A percentile compares a stretch with the other conserved stretches of the same genome.
Evolutionary conservation across 2,888 invertebrate genomes (phyloP).

Genomic region (Cephus nigrinus): DNA sequence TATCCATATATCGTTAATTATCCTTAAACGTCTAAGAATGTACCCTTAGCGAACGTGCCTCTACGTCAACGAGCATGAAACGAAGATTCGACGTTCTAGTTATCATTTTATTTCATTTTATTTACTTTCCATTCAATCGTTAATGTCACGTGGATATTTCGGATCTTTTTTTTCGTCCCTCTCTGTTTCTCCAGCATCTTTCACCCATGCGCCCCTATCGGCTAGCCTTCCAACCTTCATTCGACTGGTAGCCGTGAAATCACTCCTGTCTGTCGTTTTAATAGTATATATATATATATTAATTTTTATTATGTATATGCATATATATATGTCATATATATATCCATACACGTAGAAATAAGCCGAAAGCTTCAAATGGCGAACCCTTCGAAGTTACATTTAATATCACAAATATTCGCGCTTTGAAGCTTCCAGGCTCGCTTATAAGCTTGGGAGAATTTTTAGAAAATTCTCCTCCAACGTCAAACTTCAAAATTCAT

Average conservation of each 20-base stretch:
- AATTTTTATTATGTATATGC: background rate
- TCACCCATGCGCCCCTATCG: background rate
- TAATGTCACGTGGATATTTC: background rate
- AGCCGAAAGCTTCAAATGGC: constrained; percentile 3
- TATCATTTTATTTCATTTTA: constrained; percentile 5
- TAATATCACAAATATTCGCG: constrained; percentile 34
- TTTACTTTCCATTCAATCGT: background rate
- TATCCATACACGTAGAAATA: background rate
- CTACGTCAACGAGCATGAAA: background rate
- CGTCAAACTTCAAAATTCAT: background rate
- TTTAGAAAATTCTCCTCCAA: background rate
- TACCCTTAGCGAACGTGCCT: constrained; percentile 7
- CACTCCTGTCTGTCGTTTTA: background rate
- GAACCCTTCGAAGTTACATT: constrained; percentile 17
- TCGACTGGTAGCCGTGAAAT: background rate
- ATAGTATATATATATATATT: background rate
- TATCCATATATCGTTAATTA: constrained; percentile 6
- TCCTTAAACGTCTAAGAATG: background rate
- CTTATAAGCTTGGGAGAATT: background rate
- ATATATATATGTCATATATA: background rate
- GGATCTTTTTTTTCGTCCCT: background rate
- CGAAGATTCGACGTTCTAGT: constrained; percentile 7
- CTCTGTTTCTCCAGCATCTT: background rate
- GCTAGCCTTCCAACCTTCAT: background rate
- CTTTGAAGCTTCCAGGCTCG: constrained; percentile 29